Percentiles rank a stretch among this genome's conserved stretches.
Conservation (phyloP, 53 echinoderm and acorn worm genomes). For the Antedon mediterranea region DNA sequence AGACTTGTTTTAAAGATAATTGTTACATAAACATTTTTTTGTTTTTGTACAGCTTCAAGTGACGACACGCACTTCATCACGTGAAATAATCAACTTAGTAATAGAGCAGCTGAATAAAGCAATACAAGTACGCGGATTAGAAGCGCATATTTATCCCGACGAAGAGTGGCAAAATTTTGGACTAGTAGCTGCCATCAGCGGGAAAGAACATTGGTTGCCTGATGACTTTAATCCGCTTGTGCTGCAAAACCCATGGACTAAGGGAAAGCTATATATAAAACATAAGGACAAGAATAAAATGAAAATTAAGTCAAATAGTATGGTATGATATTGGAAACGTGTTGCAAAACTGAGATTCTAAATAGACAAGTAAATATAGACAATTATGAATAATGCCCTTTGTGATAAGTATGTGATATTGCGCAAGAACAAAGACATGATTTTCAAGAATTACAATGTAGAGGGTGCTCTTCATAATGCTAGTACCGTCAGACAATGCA, state of each 20-base stretch:
- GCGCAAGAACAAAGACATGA: too few relatives aligned
- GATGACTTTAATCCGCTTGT: conserved; percentile 83
- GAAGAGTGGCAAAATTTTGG: conserved; percentile 84
- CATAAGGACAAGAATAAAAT: conserved; percentile 35
- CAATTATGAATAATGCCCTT: too few relatives aligned
- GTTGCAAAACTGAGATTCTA: too few relatives aligned
- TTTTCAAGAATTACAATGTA: too few relatives aligned
- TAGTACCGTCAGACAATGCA: too few relatives aligned
- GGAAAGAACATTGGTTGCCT: conserved; percentile 58
- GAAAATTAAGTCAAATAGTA: neutral
- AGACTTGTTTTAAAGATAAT: too few relatives aligned
- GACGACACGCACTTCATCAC: conserved; percentile 68
- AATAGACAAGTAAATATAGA: too few relatives aligned
- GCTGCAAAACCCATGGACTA: conserved; percentile 99
- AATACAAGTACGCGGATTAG: conserved; percentile 65
- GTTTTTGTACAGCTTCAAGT: conserved; percentile 64
- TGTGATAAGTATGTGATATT: too few relatives aligned
- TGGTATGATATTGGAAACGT: neutral
- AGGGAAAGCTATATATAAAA: conserved; percentile 76
- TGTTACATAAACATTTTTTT: too few relatives aligned
- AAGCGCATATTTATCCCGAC: conserved; percentile 61
- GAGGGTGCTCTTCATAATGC: too few relatives aligned
- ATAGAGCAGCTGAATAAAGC: conserved; percentile 98
- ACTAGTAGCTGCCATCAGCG: conserved; percentile 66
- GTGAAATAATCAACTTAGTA: conserved; percentile 85